These are phyloP conservation scores for Apus apus DNA, from an alignment of 2,113 vertebrate species.

Conservation along the genomic window DNA sequence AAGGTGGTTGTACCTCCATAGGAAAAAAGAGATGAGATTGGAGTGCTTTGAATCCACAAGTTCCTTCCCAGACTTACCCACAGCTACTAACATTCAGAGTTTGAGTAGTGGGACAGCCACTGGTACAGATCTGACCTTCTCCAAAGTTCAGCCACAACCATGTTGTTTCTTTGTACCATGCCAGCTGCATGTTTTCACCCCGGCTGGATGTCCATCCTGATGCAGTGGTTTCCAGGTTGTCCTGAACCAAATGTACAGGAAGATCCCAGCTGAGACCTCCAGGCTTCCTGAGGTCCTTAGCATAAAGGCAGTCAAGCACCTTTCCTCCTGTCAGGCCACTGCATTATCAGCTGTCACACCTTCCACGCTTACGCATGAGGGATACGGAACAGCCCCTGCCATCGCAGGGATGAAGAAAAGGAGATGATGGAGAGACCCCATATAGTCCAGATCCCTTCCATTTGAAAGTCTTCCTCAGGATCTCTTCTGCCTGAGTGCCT, in stretches of 20 bases:
- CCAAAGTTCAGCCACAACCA: neutral
- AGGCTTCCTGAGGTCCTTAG: neutral
- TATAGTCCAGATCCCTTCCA: neutral
- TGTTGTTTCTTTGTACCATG: neutral
- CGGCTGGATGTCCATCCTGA: neutral
- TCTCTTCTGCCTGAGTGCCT: neutral
- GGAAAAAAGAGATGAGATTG: neutral
- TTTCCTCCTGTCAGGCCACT: neutral
- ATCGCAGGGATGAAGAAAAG: too few relatives aligned
- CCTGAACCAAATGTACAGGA: neutral
- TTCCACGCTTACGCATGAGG: neutral
- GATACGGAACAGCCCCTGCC: fast-evolving
- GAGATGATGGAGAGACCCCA: neutral
- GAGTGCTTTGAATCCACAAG: neutral
- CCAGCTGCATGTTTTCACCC: neutral
- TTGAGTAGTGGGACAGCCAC: neutral
- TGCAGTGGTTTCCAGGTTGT: neutral
- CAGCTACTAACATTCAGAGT: neutral
- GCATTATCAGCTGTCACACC: neutral
- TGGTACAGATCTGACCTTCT: neutral
- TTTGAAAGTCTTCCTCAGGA: neutral
- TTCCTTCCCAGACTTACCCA: neutral
- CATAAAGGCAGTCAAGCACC: neutral
- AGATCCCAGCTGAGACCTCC: neutral
- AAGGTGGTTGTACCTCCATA: neutral